Percentiles rank a stretch among this genome's conserved stretches.
Conservation (phyloP, 2,888 invertebrate species). For the Lacanobia wlatinum region DNA sequence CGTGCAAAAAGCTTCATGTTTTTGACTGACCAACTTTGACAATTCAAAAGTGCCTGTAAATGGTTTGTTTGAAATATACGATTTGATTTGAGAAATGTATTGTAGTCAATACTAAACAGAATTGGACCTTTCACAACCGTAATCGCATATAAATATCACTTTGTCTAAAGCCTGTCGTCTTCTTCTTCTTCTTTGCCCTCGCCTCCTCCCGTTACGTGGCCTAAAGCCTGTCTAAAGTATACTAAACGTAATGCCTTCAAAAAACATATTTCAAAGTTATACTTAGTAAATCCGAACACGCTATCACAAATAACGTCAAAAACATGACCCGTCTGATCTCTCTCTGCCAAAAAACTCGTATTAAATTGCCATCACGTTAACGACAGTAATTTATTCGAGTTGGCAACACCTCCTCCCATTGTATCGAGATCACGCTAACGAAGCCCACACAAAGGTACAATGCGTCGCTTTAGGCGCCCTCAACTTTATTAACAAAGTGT, state of each 20-base stretch:
- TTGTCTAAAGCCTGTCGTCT: too few relatives aligned
- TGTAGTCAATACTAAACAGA: too few relatives aligned
- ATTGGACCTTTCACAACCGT: not conserved
- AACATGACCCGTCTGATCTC: slow-evolving; percentile 18
- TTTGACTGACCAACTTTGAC: too few relatives aligned
- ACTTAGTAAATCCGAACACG: not conserved
- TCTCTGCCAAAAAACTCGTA: slow-evolving; percentile 22
- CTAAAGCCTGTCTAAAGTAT: too few relatives aligned
- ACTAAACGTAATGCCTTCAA: too few relatives aligned
- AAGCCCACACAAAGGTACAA: slow-evolving; percentile 40
- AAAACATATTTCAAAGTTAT: not conserved
- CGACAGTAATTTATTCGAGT: slow-evolving; percentile 39
- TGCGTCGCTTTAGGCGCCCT: slow-evolving; percentile 20
- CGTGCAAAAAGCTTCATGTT: too few relatives aligned
- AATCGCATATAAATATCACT: not conserved
- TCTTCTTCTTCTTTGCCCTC: too few relatives aligned
- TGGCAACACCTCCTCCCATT: slow-evolving; percentile 30
- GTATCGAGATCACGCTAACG: slow-evolving; percentile 48
- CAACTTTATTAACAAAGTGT: slow-evolving; percentile 45
- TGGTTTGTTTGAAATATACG: too few relatives aligned
- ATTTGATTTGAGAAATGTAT: too few relatives aligned
- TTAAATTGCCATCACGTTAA: slow-evolving; percentile 31
- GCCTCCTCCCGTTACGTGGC: too few relatives aligned
- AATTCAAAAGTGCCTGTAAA: too few relatives aligned
- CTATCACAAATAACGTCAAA: slow-evolving; percentile 9